Base-by-base conservation (phyloP, 2,113 vertebrate genomes). In the Tyrannus savana region DNA sequence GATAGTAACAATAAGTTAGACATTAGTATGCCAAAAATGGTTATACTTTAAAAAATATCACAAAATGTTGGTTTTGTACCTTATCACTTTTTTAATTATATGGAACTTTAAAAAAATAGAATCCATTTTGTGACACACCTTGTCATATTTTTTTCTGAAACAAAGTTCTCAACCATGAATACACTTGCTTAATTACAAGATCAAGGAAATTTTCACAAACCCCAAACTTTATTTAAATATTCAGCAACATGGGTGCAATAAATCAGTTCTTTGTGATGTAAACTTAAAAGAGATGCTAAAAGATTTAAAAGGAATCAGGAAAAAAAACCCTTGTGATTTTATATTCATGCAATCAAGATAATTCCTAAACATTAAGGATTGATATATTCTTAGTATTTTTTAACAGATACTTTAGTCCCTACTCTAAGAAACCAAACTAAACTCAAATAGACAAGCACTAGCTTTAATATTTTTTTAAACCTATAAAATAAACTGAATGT, bases 11-110 rank as follows among this genome's bases (percentile, higher is more conserved):
- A 33, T 21, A 55, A 87, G 1, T 2, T 42, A 58, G 18, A 28
- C 1, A 1, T 53, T 49, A 21, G 14, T 58, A 10, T 7, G 90
- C 52, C 24, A 68, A 39, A 67, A 79, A 12, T 35, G 3, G 3
- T 27, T 55, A 10, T 27, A 14, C 7, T 67, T 68, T 55, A 39
- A 83, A 82, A 75, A 75, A 64, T 35, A 75, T 33, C 2, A 5
- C 14, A 7, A 79, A 71, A n/a, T 52, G 3, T 18, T 60, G 9
- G 5, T 60, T 41, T 64, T 69, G 9, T 47, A 13, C 7, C 14
- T 63, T 7, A 8, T 21, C 35, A 44, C 4, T 56, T 87, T 10
- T 0, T 0, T n/a, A 3, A 11, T 75, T 47, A 19, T 2, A 3
- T 27, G 9, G 12, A 75, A 41, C 3, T 56, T 2, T 6, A 44